These are phyloP conservation scores for Notoglanidium macrostoma DNA, from an alignment of 2,797 vertebrate species.

Conservation along the genomic window DNA sequence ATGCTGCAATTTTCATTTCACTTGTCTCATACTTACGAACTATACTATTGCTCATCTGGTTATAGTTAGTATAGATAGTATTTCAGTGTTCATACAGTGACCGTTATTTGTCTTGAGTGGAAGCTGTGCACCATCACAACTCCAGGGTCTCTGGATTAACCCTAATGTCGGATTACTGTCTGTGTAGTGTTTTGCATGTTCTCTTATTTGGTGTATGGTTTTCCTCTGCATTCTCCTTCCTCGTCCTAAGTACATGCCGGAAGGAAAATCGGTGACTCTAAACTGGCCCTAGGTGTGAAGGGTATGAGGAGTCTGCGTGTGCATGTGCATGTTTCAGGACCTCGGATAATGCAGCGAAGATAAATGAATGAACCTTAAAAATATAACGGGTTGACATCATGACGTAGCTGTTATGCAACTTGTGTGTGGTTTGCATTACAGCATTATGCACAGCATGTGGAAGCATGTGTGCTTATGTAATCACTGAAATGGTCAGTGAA, in stretches of 20 bases:
- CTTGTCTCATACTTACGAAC: background rate
- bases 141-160: background rate
- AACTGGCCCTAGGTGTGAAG: background rate
- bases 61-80: background rate
- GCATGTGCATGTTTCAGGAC: background rate
- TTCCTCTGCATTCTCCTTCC: background rate
- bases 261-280: background rate
- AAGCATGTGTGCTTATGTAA: constrained; percentile 46
- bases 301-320: background rate
- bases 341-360: background rate
- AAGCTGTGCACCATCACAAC: background rate
- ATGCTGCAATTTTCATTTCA: background rate
- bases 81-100: background rate
- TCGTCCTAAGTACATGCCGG: background rate
- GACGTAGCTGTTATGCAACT: constrained; percentile 11
- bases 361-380: constrained; percentile 11
- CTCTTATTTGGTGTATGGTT: background rate
- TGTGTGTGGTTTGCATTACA: constrained; percentile 15
- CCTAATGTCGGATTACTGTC: background rate
- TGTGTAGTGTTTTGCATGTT: background rate
- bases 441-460: constrained; percentile 34
- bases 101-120: background rate
- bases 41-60: background rate
- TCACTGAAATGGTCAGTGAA: background rate
- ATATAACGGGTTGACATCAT: background rate